Evolutionary conservation across 1,140 invertebrate genomes (phyloP).

Genomic region (Plutomurus gul): DNA sequence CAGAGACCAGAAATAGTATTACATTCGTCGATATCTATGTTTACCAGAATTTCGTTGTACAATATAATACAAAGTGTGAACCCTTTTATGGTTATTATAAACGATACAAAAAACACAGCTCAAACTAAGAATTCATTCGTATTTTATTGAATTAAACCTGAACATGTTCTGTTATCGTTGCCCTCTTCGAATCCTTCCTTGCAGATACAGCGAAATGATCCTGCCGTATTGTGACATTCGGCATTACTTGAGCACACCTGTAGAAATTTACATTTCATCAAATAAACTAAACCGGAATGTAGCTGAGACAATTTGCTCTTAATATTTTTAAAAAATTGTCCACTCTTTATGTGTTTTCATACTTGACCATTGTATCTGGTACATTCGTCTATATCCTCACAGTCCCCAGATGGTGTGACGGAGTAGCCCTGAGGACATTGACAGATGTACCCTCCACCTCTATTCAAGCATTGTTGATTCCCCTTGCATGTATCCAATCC

Average conservation of each 20-base stretch:
- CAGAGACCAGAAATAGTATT: conserved; percentile 67
- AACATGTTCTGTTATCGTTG: conserved; percentile 58
- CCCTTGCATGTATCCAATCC: conserved; percentile 62
- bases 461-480: conserved; percentile 75
- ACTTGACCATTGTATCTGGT: conserved; percentile 57
- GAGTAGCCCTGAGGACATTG: conserved; percentile 71
- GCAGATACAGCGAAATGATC: conserved; percentile 67
- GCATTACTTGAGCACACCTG: conserved; percentile 60
- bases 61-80: neutral
- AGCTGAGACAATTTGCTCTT: neutral
- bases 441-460: conserved; percentile 74
- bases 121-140: too few species aligned
- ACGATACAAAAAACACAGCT: too few species aligned
- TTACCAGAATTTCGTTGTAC: neutral
- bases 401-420: conserved; percentile 59
- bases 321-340: too few species aligned
- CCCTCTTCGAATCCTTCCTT: conserved; percentile 71
- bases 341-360: too few species aligned
- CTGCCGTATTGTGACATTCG: conserved; percentile 65
- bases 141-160: conserved; percentile 55
- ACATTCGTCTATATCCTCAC: conserved; percentile 71
- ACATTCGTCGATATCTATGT: conserved; percentile 67
- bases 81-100: too few species aligned
- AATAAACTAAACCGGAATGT: neutral
- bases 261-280: neutral